Evolutionary conservation across 2,888 invertebrate genomes (phyloP).

Genomic region (Drosophila paranaensis): DNA sequence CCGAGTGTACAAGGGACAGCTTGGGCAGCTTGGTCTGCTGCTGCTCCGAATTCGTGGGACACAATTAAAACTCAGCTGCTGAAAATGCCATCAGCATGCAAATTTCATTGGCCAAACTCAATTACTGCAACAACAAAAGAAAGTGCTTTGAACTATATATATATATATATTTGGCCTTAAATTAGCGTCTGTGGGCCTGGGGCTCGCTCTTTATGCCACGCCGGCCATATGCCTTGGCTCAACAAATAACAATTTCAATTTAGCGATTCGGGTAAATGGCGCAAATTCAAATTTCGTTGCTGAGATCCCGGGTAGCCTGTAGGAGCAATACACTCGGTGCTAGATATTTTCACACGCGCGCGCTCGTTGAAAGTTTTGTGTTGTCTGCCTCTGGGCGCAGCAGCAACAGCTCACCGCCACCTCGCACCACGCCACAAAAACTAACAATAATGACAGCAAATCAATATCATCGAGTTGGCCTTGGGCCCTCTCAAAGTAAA

Average conservation of each 20-base stretch:
- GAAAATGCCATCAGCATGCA: conserved; percentile 68
- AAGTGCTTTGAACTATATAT: conserved; percentile 22
- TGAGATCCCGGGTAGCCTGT: conserved; percentile 25
- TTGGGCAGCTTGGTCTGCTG: not conserved
- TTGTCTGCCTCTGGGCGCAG: conserved; percentile 42
- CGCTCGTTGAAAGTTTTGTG: conserved; percentile 41
- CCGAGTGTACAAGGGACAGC: conserved; percentile 16
- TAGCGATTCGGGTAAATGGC: conserved; percentile 64
- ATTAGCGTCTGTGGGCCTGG: conserved; percentile 20
- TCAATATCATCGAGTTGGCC: conserved; percentile 72
- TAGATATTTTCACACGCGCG: conserved; percentile 57
- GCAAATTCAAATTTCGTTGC: conserved; percentile 74
- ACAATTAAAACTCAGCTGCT: conserved; percentile 73
- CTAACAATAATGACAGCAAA: conserved; percentile 77
- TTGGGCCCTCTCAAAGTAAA: conserved; percentile 63
- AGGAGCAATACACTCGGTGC: conserved; percentile 26
- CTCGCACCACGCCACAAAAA: conserved; percentile 51
- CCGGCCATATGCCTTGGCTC: conserved; percentile 22
- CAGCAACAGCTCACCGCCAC: conserved; percentile 22
- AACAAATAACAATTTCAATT: conserved; percentile 79
- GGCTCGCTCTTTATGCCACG: conserved; percentile 30
- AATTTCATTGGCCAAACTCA: conserved; percentile 64
- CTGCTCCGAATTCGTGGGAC: conserved; percentile 33
- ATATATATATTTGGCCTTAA: conserved; percentile 11
- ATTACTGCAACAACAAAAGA: conserved; percentile 52